These are phyloP conservation scores for Phalera bucephala DNA, from an alignment of 2,888 invertebrate species.

Conservation along the genomic window DNA sequence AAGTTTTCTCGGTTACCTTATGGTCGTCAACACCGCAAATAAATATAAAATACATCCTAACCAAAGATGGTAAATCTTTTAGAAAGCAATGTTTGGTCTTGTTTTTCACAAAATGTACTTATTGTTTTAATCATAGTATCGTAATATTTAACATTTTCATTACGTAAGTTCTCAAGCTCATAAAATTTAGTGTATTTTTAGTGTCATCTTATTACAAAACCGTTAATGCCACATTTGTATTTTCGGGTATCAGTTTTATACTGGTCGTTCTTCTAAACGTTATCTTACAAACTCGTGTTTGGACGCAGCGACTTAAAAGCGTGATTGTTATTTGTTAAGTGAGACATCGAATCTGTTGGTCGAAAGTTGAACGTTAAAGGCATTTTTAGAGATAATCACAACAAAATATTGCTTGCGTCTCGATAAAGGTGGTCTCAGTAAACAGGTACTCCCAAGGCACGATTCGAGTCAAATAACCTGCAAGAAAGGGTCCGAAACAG, in stretches of 20 bases:
- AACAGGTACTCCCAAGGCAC: constrained; percentile 72
- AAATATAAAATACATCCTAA: constrained; percentile 42
- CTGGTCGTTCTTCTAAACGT: constrained; percentile 19
- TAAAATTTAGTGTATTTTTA: background rate
- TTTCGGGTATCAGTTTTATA: constrained; percentile 27
- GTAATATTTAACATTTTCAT: too few relatives aligned
- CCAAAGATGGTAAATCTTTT: constrained; percentile 46
- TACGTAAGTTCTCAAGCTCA: too few relatives aligned
- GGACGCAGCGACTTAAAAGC: constrained; percentile 46
- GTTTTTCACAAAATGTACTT: constrained; percentile 26
- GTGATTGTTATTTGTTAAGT: constrained; percentile 71
- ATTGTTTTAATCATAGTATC: constrained; percentile 10
- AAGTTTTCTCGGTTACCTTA: constrained; percentile 53
- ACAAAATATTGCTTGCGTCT: constrained; percentile 65
- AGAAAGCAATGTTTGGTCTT: constrained; percentile 34
- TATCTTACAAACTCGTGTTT: constrained; percentile 44
- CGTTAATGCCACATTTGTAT: constrained; percentile 9
- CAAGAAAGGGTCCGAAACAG: constrained; percentile 75
- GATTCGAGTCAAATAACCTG: constrained; percentile 75
- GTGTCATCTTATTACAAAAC: constrained; percentile 7
- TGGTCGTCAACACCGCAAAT: constrained; percentile 68
- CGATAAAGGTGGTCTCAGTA: constrained; percentile 68
- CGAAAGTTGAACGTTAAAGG: constrained; percentile 62
- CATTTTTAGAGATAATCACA: constrained; percentile 70
- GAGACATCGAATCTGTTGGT: constrained; percentile 66